Conservation (phyloP, 2,888 invertebrate species). For the Habroteleia sp. region DNA sequence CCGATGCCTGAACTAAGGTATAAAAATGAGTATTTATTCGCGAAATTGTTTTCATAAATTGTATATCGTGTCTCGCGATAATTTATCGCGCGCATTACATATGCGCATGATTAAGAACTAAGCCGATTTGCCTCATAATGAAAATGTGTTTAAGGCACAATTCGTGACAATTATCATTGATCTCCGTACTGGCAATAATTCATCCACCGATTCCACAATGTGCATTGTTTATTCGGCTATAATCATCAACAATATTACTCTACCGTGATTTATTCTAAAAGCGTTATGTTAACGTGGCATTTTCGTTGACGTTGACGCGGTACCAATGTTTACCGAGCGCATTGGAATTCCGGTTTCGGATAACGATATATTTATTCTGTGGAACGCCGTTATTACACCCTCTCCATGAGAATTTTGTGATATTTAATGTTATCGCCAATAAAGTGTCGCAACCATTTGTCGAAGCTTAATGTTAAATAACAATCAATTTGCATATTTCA, state of each 20-base stretch:
- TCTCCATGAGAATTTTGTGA: slow-evolving; percentile 47
- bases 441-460: slow-evolving; percentile 19
- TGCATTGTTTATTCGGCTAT: slow-evolving; percentile 49
- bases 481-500: not conserved
- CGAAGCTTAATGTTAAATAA: not conserved
- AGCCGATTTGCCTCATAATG: slow-evolving; percentile 43
- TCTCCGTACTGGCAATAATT: slow-evolving; percentile 40
- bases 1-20: not conserved
- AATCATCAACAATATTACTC: slow-evolving; percentile 41
- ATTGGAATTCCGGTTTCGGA: slow-evolving; percentile 46
- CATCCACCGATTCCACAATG: slow-evolving; percentile 49
- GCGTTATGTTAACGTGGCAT: slow-evolving; percentile 35
- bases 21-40: slow-evolving; percentile 26
- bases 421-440: slow-evolving; percentile 42
- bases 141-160: slow-evolving; percentile 43
- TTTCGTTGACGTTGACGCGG: slow-evolving; percentile 57
- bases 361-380: slow-evolving; percentile 40
- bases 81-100: slow-evolving; percentile 42
- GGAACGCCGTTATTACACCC: slow-evolving; percentile 29
- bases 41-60: slow-evolving; percentile 53
- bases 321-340: slow-evolving; percentile 38
- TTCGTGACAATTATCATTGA: slow-evolving; percentile 59
- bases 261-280: slow-evolving; percentile 47
- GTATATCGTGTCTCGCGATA: slow-evolving; percentile 27
- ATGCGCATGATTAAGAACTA: slow-evolving; percentile 46